phyloP scores from a whole-genome alignment of 1,140 invertebrate genomes.

The Aphis craccivora region DNA sequence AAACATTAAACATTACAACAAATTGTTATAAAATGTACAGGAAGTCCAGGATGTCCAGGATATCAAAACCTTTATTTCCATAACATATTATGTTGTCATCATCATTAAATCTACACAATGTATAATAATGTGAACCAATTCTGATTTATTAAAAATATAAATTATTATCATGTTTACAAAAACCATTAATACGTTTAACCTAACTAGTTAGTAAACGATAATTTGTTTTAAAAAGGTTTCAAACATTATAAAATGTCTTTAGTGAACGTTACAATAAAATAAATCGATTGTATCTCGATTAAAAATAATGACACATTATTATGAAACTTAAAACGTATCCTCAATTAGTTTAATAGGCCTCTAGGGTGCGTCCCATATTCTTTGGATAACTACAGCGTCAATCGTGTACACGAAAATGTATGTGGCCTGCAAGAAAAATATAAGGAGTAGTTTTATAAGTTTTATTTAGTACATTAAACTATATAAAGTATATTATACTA shows the following conservation, averaged over 20 bases:
- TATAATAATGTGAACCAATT: not conserved
- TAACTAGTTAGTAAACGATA: not conserved
- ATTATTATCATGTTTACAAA: not conserved
- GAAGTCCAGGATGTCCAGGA: too few species aligned
- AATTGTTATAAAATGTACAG: too few species aligned
- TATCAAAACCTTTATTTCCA: too few species aligned
- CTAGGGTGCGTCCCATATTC: slow-evolving; percentile 20
- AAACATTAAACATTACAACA: too few species aligned
- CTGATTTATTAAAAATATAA: not conserved
- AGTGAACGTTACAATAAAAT: not conserved
- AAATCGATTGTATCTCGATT: not conserved
- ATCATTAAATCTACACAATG: too few species aligned
- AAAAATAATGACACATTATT: slow-evolving; percentile 20
- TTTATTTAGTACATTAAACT: not conserved
- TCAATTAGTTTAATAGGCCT: slow-evolving; percentile 29
- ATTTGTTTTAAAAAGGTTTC: not conserved
- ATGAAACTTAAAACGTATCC: slow-evolving; percentile 26
- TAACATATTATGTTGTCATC: too few species aligned
- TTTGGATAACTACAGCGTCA: not conserved
- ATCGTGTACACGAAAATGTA: not conserved
- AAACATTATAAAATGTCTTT: not conserved
- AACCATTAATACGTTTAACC: too few species aligned
- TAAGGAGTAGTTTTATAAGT: not conserved
- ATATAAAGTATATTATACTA: not conserved
- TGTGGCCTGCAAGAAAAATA: not conserved